phyloP scores from a whole-genome alignment of 1,140 invertebrate genomes.

The Nixonia krombeini region DNA sequence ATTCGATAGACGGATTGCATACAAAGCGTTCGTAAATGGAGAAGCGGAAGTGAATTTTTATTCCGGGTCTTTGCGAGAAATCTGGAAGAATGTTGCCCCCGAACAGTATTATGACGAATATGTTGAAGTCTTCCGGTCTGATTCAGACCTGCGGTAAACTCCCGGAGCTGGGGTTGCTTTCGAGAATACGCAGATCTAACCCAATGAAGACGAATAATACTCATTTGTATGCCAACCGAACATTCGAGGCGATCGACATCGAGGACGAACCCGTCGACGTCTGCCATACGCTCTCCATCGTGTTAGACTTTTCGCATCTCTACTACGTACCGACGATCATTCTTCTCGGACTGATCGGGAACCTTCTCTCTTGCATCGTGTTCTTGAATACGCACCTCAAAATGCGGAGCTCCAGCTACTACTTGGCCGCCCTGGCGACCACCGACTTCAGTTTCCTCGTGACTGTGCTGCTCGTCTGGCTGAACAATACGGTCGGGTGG shows the following conservation, averaged over 20 bases:
- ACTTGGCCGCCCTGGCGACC: constrained; percentile 73
- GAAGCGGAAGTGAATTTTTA: no score
- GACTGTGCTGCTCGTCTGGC: constrained; percentile 72
- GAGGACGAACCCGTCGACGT: constrained; percentile 49
- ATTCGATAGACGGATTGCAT: no score
- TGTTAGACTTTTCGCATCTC: constrained; percentile 70
- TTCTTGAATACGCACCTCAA: constrained; percentile 74
- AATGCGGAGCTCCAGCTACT: constrained; percentile 75
- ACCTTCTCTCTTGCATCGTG: constrained; percentile 73
- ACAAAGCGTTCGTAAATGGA: no score
- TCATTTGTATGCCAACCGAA: not conserved
- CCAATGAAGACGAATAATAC: constrained; percentile 9
- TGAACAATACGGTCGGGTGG: constrained; percentile 70
- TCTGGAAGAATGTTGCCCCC: no score
- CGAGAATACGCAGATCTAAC: constrained; percentile 12
- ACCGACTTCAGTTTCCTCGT: constrained; percentile 74
- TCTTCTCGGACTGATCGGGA: constrained; percentile 72
- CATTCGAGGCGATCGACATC: constrained; percentile 12
- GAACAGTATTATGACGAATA: not conserved
- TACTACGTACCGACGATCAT: constrained; percentile 75
- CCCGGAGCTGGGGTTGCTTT: not conserved
- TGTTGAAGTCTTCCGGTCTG: not conserved
- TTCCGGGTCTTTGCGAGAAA: no score
- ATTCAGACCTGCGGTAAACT: not conserved
- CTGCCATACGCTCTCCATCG: constrained; percentile 57